These are phyloP conservation scores for Eudyptes chrysolophus DNA, from an alignment of 2,113 vertebrate genomes.

Conservation along the genomic window DNA sequence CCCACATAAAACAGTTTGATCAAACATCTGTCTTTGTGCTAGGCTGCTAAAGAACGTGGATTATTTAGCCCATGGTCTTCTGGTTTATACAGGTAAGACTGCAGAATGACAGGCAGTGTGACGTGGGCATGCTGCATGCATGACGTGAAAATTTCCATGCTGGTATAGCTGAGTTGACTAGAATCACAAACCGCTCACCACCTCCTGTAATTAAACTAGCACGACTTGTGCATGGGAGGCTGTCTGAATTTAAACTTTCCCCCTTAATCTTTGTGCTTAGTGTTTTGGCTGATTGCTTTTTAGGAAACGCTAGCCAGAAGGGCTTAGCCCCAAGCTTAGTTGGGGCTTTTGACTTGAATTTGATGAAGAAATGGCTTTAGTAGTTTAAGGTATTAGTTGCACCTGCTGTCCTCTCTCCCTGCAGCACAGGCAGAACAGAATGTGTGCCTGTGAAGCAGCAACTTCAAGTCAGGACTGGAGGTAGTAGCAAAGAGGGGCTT, in stretches of 20 bases:
- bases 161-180: not conserved
- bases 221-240: not conserved
- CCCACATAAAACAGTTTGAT: not conserved
- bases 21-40: not conserved
- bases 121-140: not conserved
- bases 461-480: not conserved
- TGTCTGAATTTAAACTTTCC: not conserved
- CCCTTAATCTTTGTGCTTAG: not conserved
- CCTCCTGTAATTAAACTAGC: not conserved
- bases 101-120: not conserved
- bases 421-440: not conserved
- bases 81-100: not conserved
- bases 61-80: not conserved
- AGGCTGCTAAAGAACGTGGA: not conserved
- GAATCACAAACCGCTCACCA: not conserved
- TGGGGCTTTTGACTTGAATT: not conserved
- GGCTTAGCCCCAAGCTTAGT: not conserved
- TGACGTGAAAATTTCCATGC: not conserved
- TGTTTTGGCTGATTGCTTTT: not conserved
- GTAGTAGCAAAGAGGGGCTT: not conserved
- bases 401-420: not conserved
- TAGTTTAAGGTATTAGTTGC: not conserved
- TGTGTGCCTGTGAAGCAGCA: not conserved
- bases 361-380: not conserved
- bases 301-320: not conserved